Evolutionary conservation across 2,797 vertebrate genomes (phyloP), one percentile per base, ranked within the genome.

Genomic region (Dermochelys coriacea): DNA sequence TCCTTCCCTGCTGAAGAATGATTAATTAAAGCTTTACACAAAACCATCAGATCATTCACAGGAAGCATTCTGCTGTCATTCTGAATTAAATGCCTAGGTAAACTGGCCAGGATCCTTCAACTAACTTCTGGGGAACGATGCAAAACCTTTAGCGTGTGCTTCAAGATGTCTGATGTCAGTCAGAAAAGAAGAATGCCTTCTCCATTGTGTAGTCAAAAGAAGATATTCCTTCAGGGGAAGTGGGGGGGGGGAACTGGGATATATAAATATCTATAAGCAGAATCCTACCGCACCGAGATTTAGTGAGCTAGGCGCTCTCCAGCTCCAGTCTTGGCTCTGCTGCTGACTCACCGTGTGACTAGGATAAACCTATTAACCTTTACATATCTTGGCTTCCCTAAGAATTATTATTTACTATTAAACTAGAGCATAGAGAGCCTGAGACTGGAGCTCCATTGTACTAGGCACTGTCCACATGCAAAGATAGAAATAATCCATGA

Each of bases 11-110:
- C 74, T 89, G 82, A 89, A 34, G 81, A 78, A 34, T 55, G 57
- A 64, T 80, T 54, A 49, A 79, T n/a, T 68, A 84, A 93, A 64
- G 54, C 6, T 79, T 5, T 59, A 27, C 12, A 88, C 47, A 49
- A 54, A 94, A 15, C 34, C 1, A n/a, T 29, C 29, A 49, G 47
- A 52, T 71, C 57, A 77, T 85, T 91, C 79, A 79, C 47, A 86
- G 82, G 80, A 89, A 92, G 82, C 4, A 52, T 90, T 54, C 68
- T 82, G 27, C 86, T 84, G 61, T 75, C 31, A 57, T 95, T 88
- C 90, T 55, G 34, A 91, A 82, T 88, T 87, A 85, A 94, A 93
- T 64, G 82, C 37, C 87, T 68, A 55, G 23, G n/a, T 93, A 71
- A 25, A 16, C 88, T 41, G 52, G 45, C 54, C 59, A 68, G 89